Evolutionary conservation across 2,888 invertebrate genomes (phyloP).

Genomic region (Steromphala cineraria): DNA sequence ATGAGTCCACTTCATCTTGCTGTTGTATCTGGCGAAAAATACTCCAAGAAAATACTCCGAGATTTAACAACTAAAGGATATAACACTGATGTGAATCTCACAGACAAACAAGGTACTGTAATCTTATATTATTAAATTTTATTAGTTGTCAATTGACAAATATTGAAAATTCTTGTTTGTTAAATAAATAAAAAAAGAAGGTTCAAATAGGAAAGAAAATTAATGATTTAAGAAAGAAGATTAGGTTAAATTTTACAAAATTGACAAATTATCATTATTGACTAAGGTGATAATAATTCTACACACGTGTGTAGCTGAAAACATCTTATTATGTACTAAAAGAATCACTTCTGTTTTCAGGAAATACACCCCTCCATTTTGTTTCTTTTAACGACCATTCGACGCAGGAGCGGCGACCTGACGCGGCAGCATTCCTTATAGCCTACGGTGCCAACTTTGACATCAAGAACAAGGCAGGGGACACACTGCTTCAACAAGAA

Average conservation of each 20-base stretch:
- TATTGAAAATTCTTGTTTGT: no score
- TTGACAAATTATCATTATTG: no score
- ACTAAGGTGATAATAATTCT: no score
- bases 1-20: constrained; percentile 68
- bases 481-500: constrained; percentile 64
- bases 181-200: no score
- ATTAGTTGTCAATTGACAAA: no score
- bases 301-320: no score
- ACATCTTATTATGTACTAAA: background rate
- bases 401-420: constrained; percentile 62
- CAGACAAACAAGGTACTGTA: constrained; percentile 51
- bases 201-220: no score
- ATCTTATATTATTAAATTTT: no score
- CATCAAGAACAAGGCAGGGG: constrained; percentile 63
- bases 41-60: constrained; percentile 59
- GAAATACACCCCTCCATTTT: constrained; percentile 68
- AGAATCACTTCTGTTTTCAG: constrained; percentile 47
- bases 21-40: constrained; percentile 58
- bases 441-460: constrained; percentile 68
- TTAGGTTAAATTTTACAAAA: no score
- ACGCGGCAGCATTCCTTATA: constrained; percentile 68
- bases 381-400: constrained; percentile 66
- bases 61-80: constrained; percentile 65
- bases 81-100: constrained; percentile 66
- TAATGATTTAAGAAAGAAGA: no score